Evolutionary conservation across 2,888 invertebrate species (phyloP).

Genomic region (Galerucella nymphaeae): DNA sequence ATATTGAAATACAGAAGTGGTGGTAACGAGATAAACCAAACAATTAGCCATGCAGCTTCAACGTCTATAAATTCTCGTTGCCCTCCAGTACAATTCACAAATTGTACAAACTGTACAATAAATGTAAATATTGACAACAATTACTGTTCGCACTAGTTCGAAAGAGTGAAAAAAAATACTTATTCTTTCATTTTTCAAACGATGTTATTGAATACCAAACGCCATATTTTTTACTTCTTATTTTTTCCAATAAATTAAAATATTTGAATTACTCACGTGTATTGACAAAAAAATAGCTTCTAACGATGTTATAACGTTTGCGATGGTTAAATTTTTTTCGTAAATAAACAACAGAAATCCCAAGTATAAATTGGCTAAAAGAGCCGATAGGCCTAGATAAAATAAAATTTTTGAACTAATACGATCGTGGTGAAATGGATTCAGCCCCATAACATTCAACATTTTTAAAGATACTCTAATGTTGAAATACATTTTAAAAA

Average conservation of each 20-base stretch:
- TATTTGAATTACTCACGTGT: not conserved
- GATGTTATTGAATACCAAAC: no score
- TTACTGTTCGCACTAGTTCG: no score
- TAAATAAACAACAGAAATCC: not conserved
- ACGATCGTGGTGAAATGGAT: not conserved
- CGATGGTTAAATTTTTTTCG: not conserved
- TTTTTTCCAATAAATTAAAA: not conserved
- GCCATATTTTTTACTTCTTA: not conserved
- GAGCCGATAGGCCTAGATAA: not conserved
- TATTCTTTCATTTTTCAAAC: no score
- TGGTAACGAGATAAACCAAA: no score
- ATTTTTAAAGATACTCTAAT: slow-evolving; percentile 4
- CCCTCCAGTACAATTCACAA: no score
- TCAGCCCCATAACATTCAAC: not conserved
- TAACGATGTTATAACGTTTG: slow-evolving; percentile 8
- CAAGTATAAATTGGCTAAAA: not conserved
- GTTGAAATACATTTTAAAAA: not conserved
- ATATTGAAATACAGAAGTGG: no score
- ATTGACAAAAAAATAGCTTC: not conserved
- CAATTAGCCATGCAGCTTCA: no score
- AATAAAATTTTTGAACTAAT: not conserved
- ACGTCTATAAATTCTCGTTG: no score
- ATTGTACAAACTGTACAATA: no score
- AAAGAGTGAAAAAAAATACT: no score
- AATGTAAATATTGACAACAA: no score